phyloP scores from a whole-genome alignment of 2,888 invertebrate genomes.

The Podotricha telesiphe region DNA sequence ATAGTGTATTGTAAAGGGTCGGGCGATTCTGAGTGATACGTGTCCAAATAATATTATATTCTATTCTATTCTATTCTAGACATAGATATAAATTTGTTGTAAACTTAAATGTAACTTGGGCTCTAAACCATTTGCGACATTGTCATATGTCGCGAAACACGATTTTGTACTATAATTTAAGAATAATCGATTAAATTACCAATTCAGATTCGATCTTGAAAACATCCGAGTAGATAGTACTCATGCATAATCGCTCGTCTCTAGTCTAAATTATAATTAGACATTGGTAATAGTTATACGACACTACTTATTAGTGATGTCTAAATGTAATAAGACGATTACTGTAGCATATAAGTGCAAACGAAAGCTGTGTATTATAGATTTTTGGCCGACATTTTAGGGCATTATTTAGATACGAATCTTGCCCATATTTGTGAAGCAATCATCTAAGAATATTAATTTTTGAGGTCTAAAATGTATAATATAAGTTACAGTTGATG shows the following conservation, averaged over 20 bases:
- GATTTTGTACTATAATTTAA: conserved; percentile 26
- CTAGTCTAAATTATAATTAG: conserved; percentile 31
- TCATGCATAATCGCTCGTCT: conserved; percentile 29
- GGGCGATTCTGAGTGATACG: conserved; percentile 25
- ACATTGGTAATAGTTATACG: conserved; percentile 13
- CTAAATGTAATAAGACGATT: conserved; percentile 29
- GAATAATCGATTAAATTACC: conserved; percentile 25
- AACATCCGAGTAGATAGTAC: conserved; percentile 23
- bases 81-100: conserved; percentile 13
- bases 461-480: conserved; percentile 11
- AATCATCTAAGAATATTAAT: background rate
- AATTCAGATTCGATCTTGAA: conserved; percentile 24
- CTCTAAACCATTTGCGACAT: conserved; percentile 6
- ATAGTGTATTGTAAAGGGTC: conserved; percentile 21
- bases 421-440: background rate
- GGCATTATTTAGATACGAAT: conserved; percentile 4
- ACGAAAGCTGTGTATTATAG: conserved; percentile 25
- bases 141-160: conserved; percentile 3
- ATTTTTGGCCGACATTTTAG: conserved; percentile 31
- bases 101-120: conserved; percentile 15
- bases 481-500: background rate
- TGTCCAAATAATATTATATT: conserved; percentile 14
- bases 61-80: conserved; percentile 14
- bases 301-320: conserved; percentile 12
- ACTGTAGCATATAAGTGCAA: conserved; percentile 26